Evolutionary conservation across 2,888 invertebrate genomes (phyloP), one percentile per base, ranked within the genome.

Genomic region (Oscheius myriophilus): DNA sequence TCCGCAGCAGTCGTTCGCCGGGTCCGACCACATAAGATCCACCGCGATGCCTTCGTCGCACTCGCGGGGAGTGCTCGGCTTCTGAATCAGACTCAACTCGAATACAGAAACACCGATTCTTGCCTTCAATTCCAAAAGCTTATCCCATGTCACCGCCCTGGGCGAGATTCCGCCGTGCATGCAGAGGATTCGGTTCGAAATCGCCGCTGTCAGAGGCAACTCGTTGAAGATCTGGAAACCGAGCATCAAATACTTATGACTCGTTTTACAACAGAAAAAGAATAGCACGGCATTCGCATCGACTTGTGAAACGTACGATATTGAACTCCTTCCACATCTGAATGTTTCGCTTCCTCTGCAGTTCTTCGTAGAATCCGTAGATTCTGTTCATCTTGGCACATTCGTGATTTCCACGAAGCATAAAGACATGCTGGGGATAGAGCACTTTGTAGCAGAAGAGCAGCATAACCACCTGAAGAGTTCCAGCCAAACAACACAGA

Each of bases 331-430:
- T 73, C 82, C 82, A 83, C 58, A 82, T 67, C 2, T n/a, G n/a
- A 1, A 66, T 18, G n/a, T 54, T 59, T 39, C 81, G 69, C 52
- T 80, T 80, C 2, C 75, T 54, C 12, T 55, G 52, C 46, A 79
- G 16, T 53, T 83, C 82, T 18, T 78, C 80, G 71, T 83, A 75
- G 65, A 83, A 83, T 16, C 64, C 65, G 33, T 64, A 63, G 25
- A 55, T 43, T 25, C 53, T 11, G 42, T 69, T 64, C 70, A 81
- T 75, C 63, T 80, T 81, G 57, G 70, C 71, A 51, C 80, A 81
- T 59, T 83, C 83, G 67, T 83, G 82, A 66, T 82, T 83, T 21
- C 82, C 82, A 21, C 82, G 69, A n/a, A 82, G 71, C 67, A 83
- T 54, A 46, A 76, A 71, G n/a, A 83, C 71, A 42, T 59, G 46